Evolutionary conservation across 92 coral and sea anemone species (phyloP), one percentile per base, ranked within the genome.

Genomic region (Phenganax marumi): DNA sequence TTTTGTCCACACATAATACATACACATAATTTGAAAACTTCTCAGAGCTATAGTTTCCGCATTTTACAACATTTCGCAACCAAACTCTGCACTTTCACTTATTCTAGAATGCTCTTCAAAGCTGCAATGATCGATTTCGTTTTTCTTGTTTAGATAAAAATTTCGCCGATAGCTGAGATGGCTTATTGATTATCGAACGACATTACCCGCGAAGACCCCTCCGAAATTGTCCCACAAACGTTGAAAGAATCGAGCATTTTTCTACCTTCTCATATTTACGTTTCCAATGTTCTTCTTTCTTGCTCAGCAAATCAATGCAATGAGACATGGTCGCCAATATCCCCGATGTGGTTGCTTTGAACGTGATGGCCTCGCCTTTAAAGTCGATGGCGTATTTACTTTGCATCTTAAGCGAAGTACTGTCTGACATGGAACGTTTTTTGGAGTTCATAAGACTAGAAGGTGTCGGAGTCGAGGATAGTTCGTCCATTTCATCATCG

Each of bases 401-500:
- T 43, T 46, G 48, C 50, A 49, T 85, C 70, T 83, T 86, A 70
- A 85, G 61, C 50, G 86, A 80, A n/a, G 81, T 64, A 63, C 81
- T 77, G 58, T 94, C 91, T 68, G 90, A 87, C 84, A 94, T 73
- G 10, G 97, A 84, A 8, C 83, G 54, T 63, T 62, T 61, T 46
- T 78, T 76, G 47, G 61, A 18, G 56, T 73, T 76, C 72, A 78
- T 61, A 12, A 78, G 72, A 19, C 73, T 50, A 39, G 93, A 90
- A 0, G 99, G 97, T 1, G 97, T 96, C 8, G 99, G 99, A 8
- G 99, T 96, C 9, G 93, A 90, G 0, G 99, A 96, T 8, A 96
- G 90, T 75, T 92, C 99, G 73, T 96, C 99, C 99, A 96, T 96
- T 80, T 96, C 99, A 84, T 96, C 99, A 81, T 96, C 99, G 2